Conservation (phyloP, 2,113 vertebrate species). For the Gracilinanus agilis region DNA sequence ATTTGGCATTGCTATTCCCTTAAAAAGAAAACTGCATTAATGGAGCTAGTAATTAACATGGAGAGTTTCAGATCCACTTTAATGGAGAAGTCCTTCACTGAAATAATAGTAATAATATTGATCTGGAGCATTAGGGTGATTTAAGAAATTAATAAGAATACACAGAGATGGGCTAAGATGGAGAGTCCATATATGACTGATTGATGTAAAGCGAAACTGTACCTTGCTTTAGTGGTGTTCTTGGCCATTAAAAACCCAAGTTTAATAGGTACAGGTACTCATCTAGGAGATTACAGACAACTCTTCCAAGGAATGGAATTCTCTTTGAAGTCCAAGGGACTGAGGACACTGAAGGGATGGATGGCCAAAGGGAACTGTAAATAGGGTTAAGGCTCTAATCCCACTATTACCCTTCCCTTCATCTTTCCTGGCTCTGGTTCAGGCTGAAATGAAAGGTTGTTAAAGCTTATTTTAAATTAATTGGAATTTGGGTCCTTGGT, state of each 20-base stretch:
- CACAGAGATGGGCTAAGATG: constrained; percentile 27
- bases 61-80: not conserved
- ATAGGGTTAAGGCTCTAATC: not conserved
- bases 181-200: not conserved
- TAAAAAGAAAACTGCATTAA: constrained; percentile 2
- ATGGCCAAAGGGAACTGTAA: not conserved
- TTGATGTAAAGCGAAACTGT: constrained; percentile 68
- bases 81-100: constrained; percentile 46
- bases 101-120: constrained; percentile 42
- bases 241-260: not conserved
- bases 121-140: constrained; percentile 5
- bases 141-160: constrained; percentile 67
- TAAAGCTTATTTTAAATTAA: not conserved
- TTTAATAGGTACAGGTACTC: not conserved
- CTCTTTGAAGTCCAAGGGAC: not conserved
- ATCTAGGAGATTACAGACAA: not conserved
- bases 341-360: not conserved
- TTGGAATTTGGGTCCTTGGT: constrained; percentile 1
- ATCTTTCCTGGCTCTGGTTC: not conserved
- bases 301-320: not conserved
- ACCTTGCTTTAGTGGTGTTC: not conserved
- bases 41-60: not conserved
- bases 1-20: constrained; percentile 62
- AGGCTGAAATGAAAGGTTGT: not conserved
- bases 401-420: not conserved